Evolutionary conservation across 92 coral and sea anemone species (phyloP).

Genomic region (Paramuricea clavata): DNA sequence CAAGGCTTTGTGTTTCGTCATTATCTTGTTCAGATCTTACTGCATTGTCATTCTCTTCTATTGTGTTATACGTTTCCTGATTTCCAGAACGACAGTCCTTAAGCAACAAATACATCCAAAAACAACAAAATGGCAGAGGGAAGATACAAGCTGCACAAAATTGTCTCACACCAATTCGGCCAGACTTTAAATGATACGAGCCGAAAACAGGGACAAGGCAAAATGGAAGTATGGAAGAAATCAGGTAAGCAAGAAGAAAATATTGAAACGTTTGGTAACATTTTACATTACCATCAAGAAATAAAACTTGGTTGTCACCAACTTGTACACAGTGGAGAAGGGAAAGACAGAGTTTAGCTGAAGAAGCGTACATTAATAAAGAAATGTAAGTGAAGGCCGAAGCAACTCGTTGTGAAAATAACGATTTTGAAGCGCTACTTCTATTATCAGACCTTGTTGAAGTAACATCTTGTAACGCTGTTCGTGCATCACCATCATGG

Average conservation of each 20-base stretch:
- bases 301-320: constrained; percentile 54
- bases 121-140: constrained; percentile 41
- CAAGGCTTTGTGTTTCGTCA: neutral
- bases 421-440: neutral
- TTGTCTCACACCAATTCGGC: constrained; percentile 1
- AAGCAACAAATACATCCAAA: constrained; percentile 22
- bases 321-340: constrained; percentile 61
- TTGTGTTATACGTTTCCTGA: neutral
- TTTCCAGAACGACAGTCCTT: neutral
- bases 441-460: neutral
- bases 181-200: constrained; percentile 10
- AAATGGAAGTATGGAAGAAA: constrained; percentile 31
- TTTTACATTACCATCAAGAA: constrained; percentile 78
- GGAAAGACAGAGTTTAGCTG: constrained; percentile 64
- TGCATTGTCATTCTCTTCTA: neutral
- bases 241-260: constrained; percentile 22
- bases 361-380: constrained; percentile 69
- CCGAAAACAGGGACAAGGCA: constrained; percentile 36
- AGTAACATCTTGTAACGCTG: too few species aligned
- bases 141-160: constrained; percentile 36
- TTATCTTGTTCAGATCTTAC: neutral
- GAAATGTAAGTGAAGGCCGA: constrained; percentile 69
- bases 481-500: neutral
- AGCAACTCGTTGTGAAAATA: constrained; percentile 5
- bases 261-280: constrained; percentile 73